phyloP scores from a whole-genome alignment of 2,888 invertebrate genomes.

The Orthosia incerta region DNA sequence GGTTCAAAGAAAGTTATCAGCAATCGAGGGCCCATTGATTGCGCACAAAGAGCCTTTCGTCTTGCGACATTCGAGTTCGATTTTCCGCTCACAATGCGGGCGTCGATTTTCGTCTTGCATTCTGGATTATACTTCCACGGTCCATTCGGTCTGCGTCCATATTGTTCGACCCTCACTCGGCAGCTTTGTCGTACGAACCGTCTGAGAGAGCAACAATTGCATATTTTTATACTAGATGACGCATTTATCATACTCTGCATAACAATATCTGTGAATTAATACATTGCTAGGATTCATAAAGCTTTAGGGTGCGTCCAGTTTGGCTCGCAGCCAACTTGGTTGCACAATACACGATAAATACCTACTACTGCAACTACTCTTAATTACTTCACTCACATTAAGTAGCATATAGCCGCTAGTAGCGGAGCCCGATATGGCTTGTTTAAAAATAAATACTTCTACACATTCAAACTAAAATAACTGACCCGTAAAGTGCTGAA shows the following conservation, averaged over 20 bases:
- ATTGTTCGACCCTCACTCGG: constrained; percentile 75
- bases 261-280: constrained; percentile 83
- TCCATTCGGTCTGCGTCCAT: constrained; percentile 78
- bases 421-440: constrained; percentile 42
- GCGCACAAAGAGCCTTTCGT: constrained; percentile 87
- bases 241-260: constrained; percentile 76
- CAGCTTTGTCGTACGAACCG: constrained; percentile 63
- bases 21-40: constrained; percentile 89
- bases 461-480: constrained; percentile 41
- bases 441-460: constrained; percentile 52
- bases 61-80: constrained; percentile 87
- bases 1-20: constrained; percentile 88
- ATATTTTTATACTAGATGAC: constrained; percentile 61
- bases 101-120: constrained; percentile 87
- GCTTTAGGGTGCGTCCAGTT: constrained; percentile 81
- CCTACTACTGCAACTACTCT: constrained; percentile 83
- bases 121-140: constrained; percentile 83
- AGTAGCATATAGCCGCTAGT: constrained; percentile 68
- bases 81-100: constrained; percentile 87
- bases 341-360: constrained; percentile 88
- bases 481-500: constrained; percentile 20
- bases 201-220: constrained; percentile 51
- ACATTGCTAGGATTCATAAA: constrained; percentile 84
- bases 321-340: constrained; percentile 84
- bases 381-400: constrained; percentile 87